Percentiles rank a stretch among this genome's conserved stretches.
These are phyloP conservation scores for Corapipo altera DNA, from an alignment of 2,113 vertebrate genomes.

Conservation along the genomic window DNA sequence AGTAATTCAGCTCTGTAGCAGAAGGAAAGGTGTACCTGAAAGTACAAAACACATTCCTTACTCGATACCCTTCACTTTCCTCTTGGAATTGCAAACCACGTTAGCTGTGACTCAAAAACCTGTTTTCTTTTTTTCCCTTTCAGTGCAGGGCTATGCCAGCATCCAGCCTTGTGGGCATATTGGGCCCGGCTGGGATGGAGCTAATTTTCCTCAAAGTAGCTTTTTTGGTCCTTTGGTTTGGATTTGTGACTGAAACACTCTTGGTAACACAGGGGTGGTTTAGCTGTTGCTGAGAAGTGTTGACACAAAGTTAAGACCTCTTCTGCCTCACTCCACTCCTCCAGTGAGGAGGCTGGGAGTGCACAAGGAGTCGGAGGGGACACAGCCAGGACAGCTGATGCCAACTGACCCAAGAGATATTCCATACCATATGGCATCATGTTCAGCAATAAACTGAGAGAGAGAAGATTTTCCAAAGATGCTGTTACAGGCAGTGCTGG, in stretches of 20 bases:
- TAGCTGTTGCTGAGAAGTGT: neutral
- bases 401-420: neutral
- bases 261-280: neutral
- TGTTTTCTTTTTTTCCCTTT: neutral
- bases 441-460: neutral
- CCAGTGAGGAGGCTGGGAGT: neutral
- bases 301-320: neutral
- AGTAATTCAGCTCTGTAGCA: neutral
- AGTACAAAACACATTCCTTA: neutral
- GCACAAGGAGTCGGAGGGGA: neutral
- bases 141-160: neutral
- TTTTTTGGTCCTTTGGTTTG: neutral
- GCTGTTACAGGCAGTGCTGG: neutral
- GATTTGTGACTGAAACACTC: neutral
- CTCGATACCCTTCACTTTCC: neutral
- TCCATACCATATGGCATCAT: neutral
- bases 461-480: rapidly evolving
- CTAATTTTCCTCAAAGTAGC: neutral
- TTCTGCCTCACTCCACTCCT: neutral
- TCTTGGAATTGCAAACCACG: neutral
- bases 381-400: neutral
- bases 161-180: neutral
- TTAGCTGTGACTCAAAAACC: neutral
- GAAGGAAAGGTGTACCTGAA: neutral
- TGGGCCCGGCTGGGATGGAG: neutral